Evolutionary conservation across 2,888 invertebrate genomes (phyloP), one percentile per base, ranked within the genome.

Genomic region (Theristus sp.): DNA sequence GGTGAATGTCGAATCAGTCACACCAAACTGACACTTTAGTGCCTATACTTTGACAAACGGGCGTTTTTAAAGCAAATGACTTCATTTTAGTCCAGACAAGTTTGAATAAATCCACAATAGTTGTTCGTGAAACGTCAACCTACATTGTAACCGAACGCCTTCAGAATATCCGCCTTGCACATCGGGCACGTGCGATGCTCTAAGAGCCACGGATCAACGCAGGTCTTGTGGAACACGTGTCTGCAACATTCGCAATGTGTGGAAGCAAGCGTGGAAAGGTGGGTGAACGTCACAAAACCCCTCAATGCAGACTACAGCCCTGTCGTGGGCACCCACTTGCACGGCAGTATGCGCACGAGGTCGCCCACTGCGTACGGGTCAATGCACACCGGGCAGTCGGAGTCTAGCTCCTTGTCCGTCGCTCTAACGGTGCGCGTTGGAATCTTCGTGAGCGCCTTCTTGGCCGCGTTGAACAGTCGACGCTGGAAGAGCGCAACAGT

Each of bases 121-220:
- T n/a, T n/a, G n/a, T n/a, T n/a, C n/a, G n/a, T 17, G 38, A 38
- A 38, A 38, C 17, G 6, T 6, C 6, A 53, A 49, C 56, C 27
- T 13, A 64, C 64, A 22, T 58, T 46, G 46, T 68, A 71, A 1
- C 78, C 79, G 67, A 76, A 78, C n/a, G 77, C 76, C 66, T 89
- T 86, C 64, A 93, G 81, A 68, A 93, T 91, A 77, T 93, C 91
- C 83, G 88, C 84, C 77, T 91, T 91, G 79, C 91, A 93, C 89
- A 93, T 90, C 17, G 91, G 91, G 76, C 91, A 93, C 38, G 90
- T 90, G 65, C 90, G 82, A 75, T 91, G 89, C 73, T 91, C 90
- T 71, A 93, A 78, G 63, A 93, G 80, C 91, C 91, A 93, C 25
- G 90, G 91, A 78, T 93, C 91, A 71, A 93, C 89, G 80, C 91